Evolutionary conservation across 2,797 vertebrate genomes (phyloP), one percentile per base, ranked within the genome.

Genomic region (Onychomys arenicola): DNA sequence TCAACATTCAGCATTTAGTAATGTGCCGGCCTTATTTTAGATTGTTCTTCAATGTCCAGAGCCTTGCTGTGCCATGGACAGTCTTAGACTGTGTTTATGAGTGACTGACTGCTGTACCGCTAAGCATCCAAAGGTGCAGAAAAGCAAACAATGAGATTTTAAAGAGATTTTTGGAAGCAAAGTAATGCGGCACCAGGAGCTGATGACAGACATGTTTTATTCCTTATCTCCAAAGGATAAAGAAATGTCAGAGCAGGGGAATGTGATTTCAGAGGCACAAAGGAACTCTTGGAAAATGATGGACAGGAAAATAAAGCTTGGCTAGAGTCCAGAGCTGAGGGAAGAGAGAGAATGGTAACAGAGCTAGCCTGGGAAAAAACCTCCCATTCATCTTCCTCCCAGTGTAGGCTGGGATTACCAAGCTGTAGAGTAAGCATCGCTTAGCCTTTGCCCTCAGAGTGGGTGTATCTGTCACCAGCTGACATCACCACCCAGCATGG

Each of bases 371-470:
- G 83, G 87, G 55, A 25, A 77, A 57, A 40, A 91, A 63, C 27
- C 61, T 52, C 12, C 57, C 73, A 46, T 75, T 89, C 52, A 16
- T 85, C 57, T 65, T 83, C 71, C 32, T 91, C n/a, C 37, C 29
- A 21, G 16, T 40, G n/a, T 80, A 65, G 96, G 73, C 85, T 89
- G 93, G 55, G 11, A 25, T 86, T 89, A 89, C 94, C 93, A 85
- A 76, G 40, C 37, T 34, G 25, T 73, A 89, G 85, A 77, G 49
- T 65, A 67, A 13, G 46, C 29, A 21, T 9, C 16, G 71, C 67
- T 67, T 87, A 75, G 59, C n/a, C 46, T 89, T 95, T 93, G 67
- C 63, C 37, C 29, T 81, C 0, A 0, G 23, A 23, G 34, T 65
- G 34, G 84, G 84, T 17, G 84, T 69, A 10, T 27, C 29, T 14